phyloP scores from a whole-genome alignment of 2,113 vertebrate genomes.

The Oxyura jamaicensis region DNA sequence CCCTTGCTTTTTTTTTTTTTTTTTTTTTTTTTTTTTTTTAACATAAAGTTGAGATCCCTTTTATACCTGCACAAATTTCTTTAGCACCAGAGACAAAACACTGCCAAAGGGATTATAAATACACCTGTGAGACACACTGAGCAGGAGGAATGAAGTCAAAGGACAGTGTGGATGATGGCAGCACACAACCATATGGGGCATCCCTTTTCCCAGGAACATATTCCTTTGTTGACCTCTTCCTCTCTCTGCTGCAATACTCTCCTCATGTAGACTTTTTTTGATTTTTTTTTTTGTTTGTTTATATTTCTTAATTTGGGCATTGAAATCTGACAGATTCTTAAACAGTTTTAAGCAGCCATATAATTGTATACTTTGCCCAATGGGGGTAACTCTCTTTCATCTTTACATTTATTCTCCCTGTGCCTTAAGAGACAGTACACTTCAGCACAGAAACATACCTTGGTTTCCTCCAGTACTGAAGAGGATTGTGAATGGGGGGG shows the following conservation, averaged over 20 bases:
- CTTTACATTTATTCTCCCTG: not conserved
- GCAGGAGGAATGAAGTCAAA: not conserved
- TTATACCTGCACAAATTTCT: not conserved
- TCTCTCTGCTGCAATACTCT: not conserved
- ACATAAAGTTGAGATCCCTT: not conserved
- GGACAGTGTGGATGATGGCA: not conserved
- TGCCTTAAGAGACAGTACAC: not conserved
- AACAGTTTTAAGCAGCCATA: not conserved
- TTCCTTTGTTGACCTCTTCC: not conserved
- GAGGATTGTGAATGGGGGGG: not conserved
- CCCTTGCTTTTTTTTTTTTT: not conserved
- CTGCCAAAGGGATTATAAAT: not conserved
- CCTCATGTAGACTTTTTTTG: not conserved
- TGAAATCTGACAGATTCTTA: not conserved
- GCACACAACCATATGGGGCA: accelerated
- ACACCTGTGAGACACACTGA: not conserved
- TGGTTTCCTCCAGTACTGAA: not conserved
- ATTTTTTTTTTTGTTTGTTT: not conserved
- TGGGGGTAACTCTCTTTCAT: not conserved
- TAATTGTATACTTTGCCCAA: not conserved
- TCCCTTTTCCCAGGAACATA: not conserved
- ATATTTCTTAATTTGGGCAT: not conserved
- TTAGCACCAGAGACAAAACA: not conserved
- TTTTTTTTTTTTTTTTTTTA: not conserved
- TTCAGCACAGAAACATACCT: not conserved